Conservation (phyloP, 2,797 vertebrate species). For the Pangasius djambal region DNA sequence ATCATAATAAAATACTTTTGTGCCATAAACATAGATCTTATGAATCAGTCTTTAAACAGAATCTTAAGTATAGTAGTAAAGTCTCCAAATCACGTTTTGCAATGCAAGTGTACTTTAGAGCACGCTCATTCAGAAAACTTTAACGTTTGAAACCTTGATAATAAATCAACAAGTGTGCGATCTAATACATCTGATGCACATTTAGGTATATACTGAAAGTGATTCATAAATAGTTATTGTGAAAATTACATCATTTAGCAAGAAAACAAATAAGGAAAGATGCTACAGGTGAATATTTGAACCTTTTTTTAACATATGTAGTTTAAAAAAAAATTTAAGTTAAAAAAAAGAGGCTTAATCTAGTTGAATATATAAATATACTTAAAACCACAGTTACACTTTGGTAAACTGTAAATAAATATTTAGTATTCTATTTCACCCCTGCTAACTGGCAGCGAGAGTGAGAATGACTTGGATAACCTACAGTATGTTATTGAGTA, state of each 20-base stretch:
- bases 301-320: neutral
- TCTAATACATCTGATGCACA: neutral
- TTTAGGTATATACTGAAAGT: neutral
- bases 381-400: neutral
- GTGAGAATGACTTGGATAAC: neutral
- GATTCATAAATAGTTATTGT: neutral
- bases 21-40: slow-evolving; percentile 16
- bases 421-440: neutral
- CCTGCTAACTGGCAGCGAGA: neutral
- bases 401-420: neutral
- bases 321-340: too few relatives aligned
- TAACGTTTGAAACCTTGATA: neutral
- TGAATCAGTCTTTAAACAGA: slow-evolving; percentile 29
- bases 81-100: neutral
- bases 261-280: neutral
- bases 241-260: neutral
- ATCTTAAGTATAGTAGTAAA: neutral
- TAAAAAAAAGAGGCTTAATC: too few relatives aligned
- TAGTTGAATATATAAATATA: neutral
- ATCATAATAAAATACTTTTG: slow-evolving; percentile 35
- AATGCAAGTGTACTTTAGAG: neutral
- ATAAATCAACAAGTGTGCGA: neutral
- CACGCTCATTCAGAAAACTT: neutral
- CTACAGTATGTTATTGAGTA: neutral
- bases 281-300: neutral